phyloP scores from a whole-genome alignment of 2,113 vertebrate genomes.

The Pseudonaja textilis region DNA sequence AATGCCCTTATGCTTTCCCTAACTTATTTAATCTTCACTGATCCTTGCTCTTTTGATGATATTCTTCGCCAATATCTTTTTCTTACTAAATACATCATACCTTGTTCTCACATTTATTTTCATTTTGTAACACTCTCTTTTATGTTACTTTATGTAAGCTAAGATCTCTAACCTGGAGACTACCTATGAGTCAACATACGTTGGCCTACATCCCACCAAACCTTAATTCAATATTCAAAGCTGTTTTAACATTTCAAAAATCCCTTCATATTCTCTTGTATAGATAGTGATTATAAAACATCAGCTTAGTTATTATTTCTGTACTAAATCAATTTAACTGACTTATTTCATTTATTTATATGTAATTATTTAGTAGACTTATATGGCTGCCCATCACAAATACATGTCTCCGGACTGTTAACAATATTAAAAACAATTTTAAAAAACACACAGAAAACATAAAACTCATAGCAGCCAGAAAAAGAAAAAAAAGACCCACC shows the following conservation, averaged over 20 bases:
- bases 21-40: not conserved
- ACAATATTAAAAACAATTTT: not conserved
- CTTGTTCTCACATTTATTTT: not conserved
- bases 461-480: not conserved
- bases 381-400: not conserved
- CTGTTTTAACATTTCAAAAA: not conserved
- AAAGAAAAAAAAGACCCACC: not conserved
- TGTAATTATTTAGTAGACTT: not conserved
- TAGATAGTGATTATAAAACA: not conserved
- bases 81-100: not conserved
- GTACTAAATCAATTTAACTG: not conserved
- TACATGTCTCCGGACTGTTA: not conserved
- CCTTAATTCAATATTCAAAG: not conserved
- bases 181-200: not conserved
- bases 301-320: not conserved
- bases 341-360: not conserved
- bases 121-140: not conserved
- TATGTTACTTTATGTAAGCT: not conserved
- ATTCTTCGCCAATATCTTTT: not conserved
- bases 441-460: not conserved
- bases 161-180: not conserved
- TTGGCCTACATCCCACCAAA: not conserved
- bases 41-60: not conserved
- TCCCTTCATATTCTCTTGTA: not conserved
- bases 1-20: not conserved